A percentile compares a stretch with the other conserved stretches of the same genome.
These are phyloP conservation scores for Crocodylus rhombifer DNA, from an alignment of 2,797 vertebrate genomes.

Conservation along the genomic window DNA sequence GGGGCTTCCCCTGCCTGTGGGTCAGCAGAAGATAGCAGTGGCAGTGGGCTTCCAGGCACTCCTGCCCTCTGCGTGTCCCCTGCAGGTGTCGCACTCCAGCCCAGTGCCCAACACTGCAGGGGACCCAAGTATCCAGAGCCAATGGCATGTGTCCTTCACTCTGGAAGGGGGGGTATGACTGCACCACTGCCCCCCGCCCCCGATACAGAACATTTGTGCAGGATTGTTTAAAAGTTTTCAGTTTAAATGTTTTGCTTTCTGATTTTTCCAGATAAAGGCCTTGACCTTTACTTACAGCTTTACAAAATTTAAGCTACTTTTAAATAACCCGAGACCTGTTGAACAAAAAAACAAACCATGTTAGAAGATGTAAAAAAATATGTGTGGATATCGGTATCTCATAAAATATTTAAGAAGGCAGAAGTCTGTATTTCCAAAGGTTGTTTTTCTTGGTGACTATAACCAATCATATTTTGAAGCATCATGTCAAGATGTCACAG, in stretches of 20 bases:
- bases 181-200: too few relatives aligned
- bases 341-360: neutral
- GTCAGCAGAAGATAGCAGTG: too few relatives aligned
- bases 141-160: too few relatives aligned
- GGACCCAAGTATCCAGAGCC: too few relatives aligned
- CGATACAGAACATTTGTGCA: too few relatives aligned
- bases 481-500: too few relatives aligned
- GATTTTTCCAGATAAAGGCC: neutral
- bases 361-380: neutral
- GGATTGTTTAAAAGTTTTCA: neutral
- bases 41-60: too few relatives aligned
- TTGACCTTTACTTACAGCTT: neutral
- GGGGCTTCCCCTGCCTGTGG: too few relatives aligned
- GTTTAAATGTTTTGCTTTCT: neutral
- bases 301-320: neutral
- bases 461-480: neutral
- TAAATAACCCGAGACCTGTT: neutral
- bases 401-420: neutral
- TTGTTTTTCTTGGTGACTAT: neutral
- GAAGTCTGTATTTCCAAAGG: neutral
- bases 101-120: too few relatives aligned
- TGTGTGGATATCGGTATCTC: neutral
- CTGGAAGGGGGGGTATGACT: too few relatives aligned
- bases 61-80: too few relatives aligned
- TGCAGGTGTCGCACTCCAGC: too few relatives aligned